Evolutionary conservation across 2,113 vertebrate species (phyloP).

Genomic region (Loxodonta africana): DNA sequence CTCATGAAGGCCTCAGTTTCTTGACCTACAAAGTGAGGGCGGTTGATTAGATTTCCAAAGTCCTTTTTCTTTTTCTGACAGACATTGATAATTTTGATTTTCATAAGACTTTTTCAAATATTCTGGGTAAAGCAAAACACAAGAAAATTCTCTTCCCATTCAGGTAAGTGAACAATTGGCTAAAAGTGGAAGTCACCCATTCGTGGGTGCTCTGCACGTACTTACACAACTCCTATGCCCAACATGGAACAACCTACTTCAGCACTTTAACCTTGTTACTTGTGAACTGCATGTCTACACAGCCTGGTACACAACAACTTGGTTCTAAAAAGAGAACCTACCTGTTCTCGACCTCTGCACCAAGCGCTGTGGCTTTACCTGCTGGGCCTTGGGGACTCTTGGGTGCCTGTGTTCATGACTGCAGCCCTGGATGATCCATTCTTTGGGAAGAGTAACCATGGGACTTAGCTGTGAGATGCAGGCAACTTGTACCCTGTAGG

Average conservation of each 20-base stretch:
- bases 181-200: neutral
- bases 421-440: neutral
- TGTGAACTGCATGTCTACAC: neutral
- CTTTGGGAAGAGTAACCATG: neutral
- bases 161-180: neutral
- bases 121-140: neutral
- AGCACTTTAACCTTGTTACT: neutral
- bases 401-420: neutral
- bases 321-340: neutral
- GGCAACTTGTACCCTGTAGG: neutral
- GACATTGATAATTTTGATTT: neutral
- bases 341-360: neutral
- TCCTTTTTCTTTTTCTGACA: neutral
- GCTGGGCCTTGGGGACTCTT: neutral
- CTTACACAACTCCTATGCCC: no score
- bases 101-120: neutral
- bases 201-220: neutral
- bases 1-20: neutral
- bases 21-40: slow-evolving; percentile 2
- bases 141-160: neutral
- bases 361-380: neutral
- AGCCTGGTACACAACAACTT: neutral
- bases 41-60: neutral
- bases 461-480: neutral
- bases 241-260: no score